Percentiles rank a stretch among this genome's conserved stretches.
These are phyloP conservation scores for Thyatira batis DNA, from an alignment of 2,888 invertebrate genomes.

Conservation along the genomic window DNA sequence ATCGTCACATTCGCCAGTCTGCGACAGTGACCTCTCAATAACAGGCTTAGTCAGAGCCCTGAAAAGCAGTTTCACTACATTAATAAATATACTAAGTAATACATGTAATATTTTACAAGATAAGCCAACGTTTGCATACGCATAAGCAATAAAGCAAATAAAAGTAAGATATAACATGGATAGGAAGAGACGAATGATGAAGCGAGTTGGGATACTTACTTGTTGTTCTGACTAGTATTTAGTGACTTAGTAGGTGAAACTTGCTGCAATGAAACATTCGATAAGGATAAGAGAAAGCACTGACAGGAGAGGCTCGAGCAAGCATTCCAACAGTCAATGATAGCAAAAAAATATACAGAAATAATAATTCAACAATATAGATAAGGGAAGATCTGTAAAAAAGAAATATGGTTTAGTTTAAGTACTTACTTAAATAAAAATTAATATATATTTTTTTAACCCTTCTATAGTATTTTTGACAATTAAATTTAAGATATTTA, in stretches of 20 bases:
- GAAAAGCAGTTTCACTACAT: constrained; percentile 25
- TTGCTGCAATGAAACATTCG: constrained; percentile 79
- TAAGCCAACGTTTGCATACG: constrained; percentile 34
- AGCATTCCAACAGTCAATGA: constrained; percentile 46
- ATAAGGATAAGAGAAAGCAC: constrained; percentile 71
- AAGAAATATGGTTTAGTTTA: constrained; percentile 23
- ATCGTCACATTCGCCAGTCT: constrained; percentile 79
- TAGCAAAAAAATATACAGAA: constrained; percentile 12
- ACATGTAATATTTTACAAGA: not conserved
- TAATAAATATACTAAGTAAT: constrained; percentile 4
- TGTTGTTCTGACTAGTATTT: constrained; percentile 72
- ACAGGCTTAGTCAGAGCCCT: constrained; percentile 84
- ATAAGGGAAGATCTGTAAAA: constrained; percentile 34
- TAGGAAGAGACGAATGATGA: constrained; percentile 22
- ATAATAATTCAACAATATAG: constrained; percentile 4
- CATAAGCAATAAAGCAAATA: constrained; percentile 49
- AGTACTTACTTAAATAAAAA: constrained; percentile 13
- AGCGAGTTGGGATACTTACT: constrained; percentile 62
- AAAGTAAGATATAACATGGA: constrained; percentile 21
- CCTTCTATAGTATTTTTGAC: not conserved
- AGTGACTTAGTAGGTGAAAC: constrained; percentile 81
- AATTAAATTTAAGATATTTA: not conserved
- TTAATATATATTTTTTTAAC: constrained; percentile 7
- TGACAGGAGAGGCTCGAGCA: constrained; percentile 48
- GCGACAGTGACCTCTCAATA: constrained; percentile 74